Evolutionary conservation across 2,888 invertebrate genomes (phyloP), one percentile per base, ranked within the genome.

Genomic region (Megaustenia siamemsis): DNA sequence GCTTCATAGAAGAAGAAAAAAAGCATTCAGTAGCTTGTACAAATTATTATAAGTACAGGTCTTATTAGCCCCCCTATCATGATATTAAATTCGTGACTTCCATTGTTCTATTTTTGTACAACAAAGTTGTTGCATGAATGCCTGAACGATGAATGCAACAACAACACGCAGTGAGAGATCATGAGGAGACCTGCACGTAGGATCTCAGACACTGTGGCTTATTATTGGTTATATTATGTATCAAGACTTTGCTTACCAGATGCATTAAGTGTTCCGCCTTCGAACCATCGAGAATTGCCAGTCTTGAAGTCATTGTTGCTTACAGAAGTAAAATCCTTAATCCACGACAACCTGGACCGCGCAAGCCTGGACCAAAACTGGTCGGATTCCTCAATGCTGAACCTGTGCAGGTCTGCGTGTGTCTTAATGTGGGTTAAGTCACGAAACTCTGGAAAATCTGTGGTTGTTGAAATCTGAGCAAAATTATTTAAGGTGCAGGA

Each of bases 301-400:
- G 90, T 87, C 6, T 88, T 80, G 86, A 94, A 86, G 86, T 94
- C 90, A 86, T 93, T 92, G 40, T 94, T 91, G 82, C 89, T 87
- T 1, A 93, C 93, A 43, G 86, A 86, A 18, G 92, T 89, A 86
- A 94, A 94, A 63, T 92, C 91, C 82, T 90, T 87, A 66, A 86
- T 87, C 94, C 94, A 94, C 38, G 89, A 83, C 63, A 94, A 84
- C 38, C 94, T 87, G 32, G 90, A 90, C 53, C 90, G 86, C 15
- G 93, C 94, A 77, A 94, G 86, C 40, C 89, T 91, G 0, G 93
- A 92, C 94, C 94, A 94, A 88, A 94, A 94, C 53, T 86, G 76
- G 38, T 93, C 92, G 5, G 93, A 92, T 18, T 93, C 85, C 18
- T 90, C 84, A 38, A 94, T 71, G 86, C 94, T 93, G 86, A 93